Evolutionary conservation across 1,140 invertebrate species (phyloP).

Genomic region (Drosophila tristis): DNA sequence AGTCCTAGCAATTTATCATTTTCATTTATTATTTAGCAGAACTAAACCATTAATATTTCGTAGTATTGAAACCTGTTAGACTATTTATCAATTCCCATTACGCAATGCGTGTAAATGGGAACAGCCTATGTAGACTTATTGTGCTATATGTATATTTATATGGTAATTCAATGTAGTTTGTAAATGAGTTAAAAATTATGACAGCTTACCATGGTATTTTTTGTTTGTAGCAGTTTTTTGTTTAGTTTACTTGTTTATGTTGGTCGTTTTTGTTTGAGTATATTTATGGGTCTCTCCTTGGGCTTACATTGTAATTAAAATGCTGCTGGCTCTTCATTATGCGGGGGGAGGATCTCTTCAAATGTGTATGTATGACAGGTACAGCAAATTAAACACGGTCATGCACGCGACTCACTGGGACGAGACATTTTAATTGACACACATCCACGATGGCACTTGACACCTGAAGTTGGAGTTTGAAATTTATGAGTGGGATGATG

Average conservation of each 20-base stretch:
- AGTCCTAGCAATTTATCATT: no score
- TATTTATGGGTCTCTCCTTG: conserved; percentile 35
- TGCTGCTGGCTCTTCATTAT: conserved; percentile 40
- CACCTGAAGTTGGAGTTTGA: conserved; percentile 40
- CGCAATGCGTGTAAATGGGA: background rate
- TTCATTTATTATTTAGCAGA: no score
- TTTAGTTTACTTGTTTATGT: conserved; percentile 1
- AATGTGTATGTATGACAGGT: conserved; percentile 7
- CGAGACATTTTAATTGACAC: conserved; percentile 79
- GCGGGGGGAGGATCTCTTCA: conserved; percentile 3
- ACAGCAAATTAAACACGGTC: conserved; percentile 61
- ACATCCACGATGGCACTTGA: conserved; percentile 65
- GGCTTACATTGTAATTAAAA: conserved; percentile 42
- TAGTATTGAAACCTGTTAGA: no score
- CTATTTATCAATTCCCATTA: no score
- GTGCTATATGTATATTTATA: no score
- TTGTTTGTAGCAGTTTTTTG: conserved; percentile 28
- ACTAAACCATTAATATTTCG: no score
- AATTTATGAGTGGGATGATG: conserved; percentile 43
- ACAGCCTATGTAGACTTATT: background rate
- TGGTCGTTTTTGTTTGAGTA: conserved; percentile 8
- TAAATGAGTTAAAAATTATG: no score
- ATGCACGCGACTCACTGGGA: conserved; percentile 64
- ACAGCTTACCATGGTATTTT: conserved; percentile 43
- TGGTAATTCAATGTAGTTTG: no score